phyloP scores from a whole-genome alignment of 1,140 invertebrate genomes.

The Paracyclopina nana region DNA sequence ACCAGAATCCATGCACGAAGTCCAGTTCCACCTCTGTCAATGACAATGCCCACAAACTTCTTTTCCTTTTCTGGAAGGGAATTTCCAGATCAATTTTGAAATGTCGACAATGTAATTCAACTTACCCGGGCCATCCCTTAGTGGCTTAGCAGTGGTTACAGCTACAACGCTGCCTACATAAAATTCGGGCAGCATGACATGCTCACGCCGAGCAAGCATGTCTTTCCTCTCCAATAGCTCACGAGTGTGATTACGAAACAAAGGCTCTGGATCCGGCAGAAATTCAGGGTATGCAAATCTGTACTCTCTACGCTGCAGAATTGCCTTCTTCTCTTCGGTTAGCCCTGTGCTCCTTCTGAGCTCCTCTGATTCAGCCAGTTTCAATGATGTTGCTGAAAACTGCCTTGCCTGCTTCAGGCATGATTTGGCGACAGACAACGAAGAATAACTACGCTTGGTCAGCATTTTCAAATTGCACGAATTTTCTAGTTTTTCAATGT shows the following conservation, averaged over 20 bases:
- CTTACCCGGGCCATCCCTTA: too few species aligned
- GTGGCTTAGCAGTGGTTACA: conserved; percentile 67
- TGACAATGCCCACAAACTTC: conserved; percentile 88
- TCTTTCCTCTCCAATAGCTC: conserved; percentile 79
- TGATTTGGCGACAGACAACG: too few species aligned
- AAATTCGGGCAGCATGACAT: conserved; percentile 54
- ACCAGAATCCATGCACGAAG: conserved; percentile 61
- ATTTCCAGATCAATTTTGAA: too few species aligned
- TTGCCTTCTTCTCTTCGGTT: too few species aligned
- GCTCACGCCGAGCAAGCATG: conserved; percentile 62
- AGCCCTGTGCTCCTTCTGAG: too few species aligned
- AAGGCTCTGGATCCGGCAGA: conserved; percentile 58
- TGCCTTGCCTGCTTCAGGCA: too few species aligned
- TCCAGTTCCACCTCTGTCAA: conserved; percentile 54
- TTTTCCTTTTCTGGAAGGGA: background rate
- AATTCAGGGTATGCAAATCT: conserved; percentile 83
- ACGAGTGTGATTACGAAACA: conserved; percentile 51
- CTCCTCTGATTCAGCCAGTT: too few species aligned
- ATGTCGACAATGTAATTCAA: too few species aligned
- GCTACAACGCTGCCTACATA: conserved; percentile 60
- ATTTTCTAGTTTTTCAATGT: too few species aligned
- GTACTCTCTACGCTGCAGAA: background rate
- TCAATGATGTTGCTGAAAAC: too few species aligned
- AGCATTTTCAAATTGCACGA: too few species aligned
- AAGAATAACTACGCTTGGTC: too few species aligned